These are phyloP conservation scores for Acronicta psi DNA, from an alignment of 2,888 invertebrate genomes.

Conservation along the genomic window DNA sequence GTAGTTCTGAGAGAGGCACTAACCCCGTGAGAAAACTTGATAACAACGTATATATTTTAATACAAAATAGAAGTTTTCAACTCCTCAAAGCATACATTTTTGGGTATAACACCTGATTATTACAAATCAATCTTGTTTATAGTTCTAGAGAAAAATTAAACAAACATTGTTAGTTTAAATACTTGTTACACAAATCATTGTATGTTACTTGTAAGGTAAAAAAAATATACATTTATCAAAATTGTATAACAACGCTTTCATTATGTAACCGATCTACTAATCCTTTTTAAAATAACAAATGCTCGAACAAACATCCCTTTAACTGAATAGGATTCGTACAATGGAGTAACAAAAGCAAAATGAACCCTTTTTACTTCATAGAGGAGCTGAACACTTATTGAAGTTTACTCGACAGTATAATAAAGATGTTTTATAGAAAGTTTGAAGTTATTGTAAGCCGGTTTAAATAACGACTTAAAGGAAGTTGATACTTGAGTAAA, in stretches of 20 bases:
- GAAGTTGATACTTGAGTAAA: conserved; percentile 48
- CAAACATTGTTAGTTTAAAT: too few relatives aligned
- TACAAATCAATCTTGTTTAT: too few relatives aligned
- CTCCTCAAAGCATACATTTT: too few relatives aligned
- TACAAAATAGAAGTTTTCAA: too few relatives aligned
- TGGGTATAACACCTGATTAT: too few relatives aligned
- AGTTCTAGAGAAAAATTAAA: too few relatives aligned
- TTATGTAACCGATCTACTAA: conserved; percentile 51
- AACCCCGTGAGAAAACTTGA: too few relatives aligned
- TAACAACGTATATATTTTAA: too few relatives aligned
- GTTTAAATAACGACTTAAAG: conserved; percentile 40
- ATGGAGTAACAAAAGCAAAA: conserved; percentile 40
- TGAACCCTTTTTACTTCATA: conserved; percentile 29
- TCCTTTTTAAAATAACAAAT: conserved; percentile 49
- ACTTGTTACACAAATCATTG: too few relatives aligned
- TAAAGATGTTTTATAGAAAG: conserved; percentile 48
- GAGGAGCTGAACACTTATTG: conserved; percentile 37
- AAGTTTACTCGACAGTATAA: conserved; percentile 38
- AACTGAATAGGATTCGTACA: conserved; percentile 31
- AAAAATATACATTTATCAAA: conserved; percentile 8
- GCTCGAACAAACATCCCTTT: conserved; percentile 39
- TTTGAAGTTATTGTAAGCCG: conserved; percentile 38
- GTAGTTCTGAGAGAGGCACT: too few relatives aligned
- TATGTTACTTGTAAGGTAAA: background rate
- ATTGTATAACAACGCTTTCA: conserved; percentile 28